Evolutionary conservation across 2,113 vertebrate genomes (phyloP).

Genomic region (Pangasianodon gigas): DNA sequence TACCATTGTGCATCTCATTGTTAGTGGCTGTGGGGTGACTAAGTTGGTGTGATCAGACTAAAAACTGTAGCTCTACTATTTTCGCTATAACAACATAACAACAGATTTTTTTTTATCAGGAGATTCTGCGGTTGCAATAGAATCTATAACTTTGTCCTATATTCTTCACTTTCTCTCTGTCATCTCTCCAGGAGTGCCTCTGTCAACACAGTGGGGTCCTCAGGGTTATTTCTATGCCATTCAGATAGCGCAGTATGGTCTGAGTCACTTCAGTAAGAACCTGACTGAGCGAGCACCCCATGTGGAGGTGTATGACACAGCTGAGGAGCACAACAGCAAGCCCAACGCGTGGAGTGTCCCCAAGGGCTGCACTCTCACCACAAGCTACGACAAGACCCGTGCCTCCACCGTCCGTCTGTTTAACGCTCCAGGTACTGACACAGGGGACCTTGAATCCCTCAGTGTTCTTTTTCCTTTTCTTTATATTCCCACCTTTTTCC

Average conservation of each 20-base stretch:
- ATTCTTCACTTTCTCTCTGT: not conserved
- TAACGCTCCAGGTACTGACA: conserved; percentile 79
- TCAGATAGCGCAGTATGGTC: conserved; percentile 97
- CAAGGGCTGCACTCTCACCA: conserved; percentile 82
- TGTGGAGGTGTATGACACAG: conserved; percentile 87
- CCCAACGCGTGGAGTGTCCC: conserved; percentile 79
- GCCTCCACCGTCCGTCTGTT: conserved; percentile 85
- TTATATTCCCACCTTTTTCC: not conserved
- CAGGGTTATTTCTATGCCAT: conserved; percentile 99
- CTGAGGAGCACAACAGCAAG: conserved; percentile 74
- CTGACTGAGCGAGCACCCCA: conserved; percentile 90
- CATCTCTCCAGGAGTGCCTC: conserved; percentile 81
- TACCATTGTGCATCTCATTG: not conserved
- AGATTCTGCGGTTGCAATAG: not conserved
- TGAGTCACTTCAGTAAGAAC: conserved; percentile 99
- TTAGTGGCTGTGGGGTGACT: not conserved
- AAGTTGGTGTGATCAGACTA: not conserved
- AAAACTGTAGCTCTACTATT: not conserved
- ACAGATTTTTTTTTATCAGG: not conserved
- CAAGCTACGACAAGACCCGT: conserved; percentile 78
- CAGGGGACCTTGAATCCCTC: not conserved
- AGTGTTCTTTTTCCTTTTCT: not conserved
- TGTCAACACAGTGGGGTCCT: conserved; percentile 98
- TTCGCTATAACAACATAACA: not conserved
- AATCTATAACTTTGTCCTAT: not conserved